These are phyloP conservation scores for Atta colombica DNA, from an alignment of 1,140 invertebrate species.

Conservation along the genomic window DNA sequence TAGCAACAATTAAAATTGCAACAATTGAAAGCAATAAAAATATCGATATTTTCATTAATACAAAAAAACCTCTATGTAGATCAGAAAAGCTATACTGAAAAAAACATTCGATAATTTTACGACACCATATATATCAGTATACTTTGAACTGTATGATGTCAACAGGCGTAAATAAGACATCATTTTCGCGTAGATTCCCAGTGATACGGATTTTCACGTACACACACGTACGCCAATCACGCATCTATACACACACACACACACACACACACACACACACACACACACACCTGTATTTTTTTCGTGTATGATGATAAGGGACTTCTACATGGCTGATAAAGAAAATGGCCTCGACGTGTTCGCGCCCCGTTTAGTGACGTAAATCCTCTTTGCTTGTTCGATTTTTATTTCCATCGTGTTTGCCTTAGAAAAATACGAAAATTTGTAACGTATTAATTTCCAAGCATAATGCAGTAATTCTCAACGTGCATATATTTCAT, in stretches of 20 bases:
- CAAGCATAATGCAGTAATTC: background rate
- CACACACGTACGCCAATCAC: slow-evolving; percentile 9
- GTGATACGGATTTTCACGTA: slow-evolving; percentile 22
- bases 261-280: no score
- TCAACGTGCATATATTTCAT: background rate
- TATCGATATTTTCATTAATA: background rate
- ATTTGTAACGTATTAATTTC: slow-evolving; percentile 1
- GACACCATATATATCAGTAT: slow-evolving; percentile 21
- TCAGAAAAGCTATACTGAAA: background rate
- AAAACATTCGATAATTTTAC: background rate
- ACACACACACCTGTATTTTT: slow-evolving; percentile 34
- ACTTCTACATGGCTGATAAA: slow-evolving; percentile 74
- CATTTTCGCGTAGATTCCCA: slow-evolving; percentile 46
- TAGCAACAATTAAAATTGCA: background rate
- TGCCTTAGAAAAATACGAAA: slow-evolving; percentile 1
- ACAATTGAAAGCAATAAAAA: background rate
- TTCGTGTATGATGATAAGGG: slow-evolving; percentile 74
- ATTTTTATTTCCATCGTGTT: slow-evolving; percentile 33
- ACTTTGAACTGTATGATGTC: slow-evolving; percentile 42
- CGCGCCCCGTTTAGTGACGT: slow-evolving; percentile 75
- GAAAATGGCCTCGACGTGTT: slow-evolving; percentile 74
- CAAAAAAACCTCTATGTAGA: background rate
- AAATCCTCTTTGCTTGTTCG: slow-evolving; percentile 54
- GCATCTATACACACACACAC: background rate
- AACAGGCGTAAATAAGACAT: slow-evolving; percentile 47